phyloP scores from a whole-genome alignment of 1,140 invertebrate genomes.

The Leptoteleia sp. region DNA sequence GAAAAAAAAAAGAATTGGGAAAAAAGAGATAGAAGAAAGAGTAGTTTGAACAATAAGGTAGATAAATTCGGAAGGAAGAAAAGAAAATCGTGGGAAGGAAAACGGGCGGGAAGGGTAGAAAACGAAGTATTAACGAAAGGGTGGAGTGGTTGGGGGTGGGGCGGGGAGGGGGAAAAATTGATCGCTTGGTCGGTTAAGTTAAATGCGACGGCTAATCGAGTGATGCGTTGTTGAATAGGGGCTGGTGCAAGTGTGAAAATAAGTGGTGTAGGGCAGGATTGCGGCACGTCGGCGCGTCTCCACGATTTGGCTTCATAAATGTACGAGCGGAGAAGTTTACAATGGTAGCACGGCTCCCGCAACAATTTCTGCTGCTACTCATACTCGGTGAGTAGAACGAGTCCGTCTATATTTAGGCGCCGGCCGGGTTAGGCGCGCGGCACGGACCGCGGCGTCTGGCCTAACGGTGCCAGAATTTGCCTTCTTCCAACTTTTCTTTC shows the following conservation, averaged over 20 bases:
- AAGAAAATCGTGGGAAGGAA: no score
- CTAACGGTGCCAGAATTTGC: slow-evolving; percentile 60
- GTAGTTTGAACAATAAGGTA: no score
- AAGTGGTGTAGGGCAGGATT: no score
- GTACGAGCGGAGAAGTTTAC: slow-evolving; percentile 74
- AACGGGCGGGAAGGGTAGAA: no score
- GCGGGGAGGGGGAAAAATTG: no score
- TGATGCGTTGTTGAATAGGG: slow-evolving; percentile 44
- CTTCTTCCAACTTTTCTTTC: slow-evolving; percentile 42
- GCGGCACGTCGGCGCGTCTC: slow-evolving; percentile 38
- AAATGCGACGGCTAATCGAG: background rate
- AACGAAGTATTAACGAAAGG: no score
- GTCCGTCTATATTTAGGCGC: slow-evolving; percentile 63
- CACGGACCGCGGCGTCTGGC: slow-evolving; percentile 49
- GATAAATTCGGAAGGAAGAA: no score
- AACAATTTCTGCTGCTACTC: slow-evolving; percentile 79
- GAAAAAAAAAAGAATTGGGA: no score
- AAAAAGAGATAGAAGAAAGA: no score
- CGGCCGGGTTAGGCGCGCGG: slow-evolving; percentile 48
- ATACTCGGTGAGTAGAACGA: slow-evolving; percentile 76
- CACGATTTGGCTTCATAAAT: slow-evolving; percentile 78
- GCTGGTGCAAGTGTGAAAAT: slow-evolving; percentile 70
- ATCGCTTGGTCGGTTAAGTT: no score
- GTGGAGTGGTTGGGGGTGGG: no score
- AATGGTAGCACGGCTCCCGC: slow-evolving; percentile 78